Evolutionary conservation across 2,888 invertebrate species (phyloP).

Genomic region (Agrochola lychnidis): DNA sequence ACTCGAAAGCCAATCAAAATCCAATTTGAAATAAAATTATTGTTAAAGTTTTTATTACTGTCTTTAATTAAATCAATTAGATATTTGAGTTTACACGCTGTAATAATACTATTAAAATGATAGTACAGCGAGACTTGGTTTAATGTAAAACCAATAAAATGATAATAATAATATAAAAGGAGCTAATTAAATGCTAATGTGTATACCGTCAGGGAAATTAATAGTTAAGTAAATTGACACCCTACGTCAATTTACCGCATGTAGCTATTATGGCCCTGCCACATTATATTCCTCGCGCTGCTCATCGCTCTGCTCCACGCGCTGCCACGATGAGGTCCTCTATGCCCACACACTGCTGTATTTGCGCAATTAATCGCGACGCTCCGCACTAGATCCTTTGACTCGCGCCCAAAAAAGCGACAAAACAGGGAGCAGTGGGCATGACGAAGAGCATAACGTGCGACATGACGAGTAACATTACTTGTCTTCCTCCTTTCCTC

Average conservation of each 20-base stretch:
- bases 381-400: no score
- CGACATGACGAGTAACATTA: no score
- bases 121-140: neutral
- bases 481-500: no score
- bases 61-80: conserved; percentile 35
- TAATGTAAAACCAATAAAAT: conserved; percentile 1
- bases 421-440: no score
- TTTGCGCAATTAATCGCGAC: no score
- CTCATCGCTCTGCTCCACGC: no score
- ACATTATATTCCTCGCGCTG: no score
- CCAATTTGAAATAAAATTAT: conserved; percentile 33
- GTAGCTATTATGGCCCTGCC: neutral
- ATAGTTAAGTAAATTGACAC: neutral
- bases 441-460: no score
- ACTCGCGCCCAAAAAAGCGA: no score
- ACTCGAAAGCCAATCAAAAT: conserved; percentile 37
- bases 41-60: conserved; percentile 24
- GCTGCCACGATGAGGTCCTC: no score
- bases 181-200: neutral
- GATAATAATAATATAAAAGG: neutral
- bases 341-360: no score
- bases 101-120: neutral
- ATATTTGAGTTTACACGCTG: conserved; percentile 10
- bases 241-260: neutral
- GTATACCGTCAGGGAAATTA: neutral